Percentiles rank a stretch among this genome's conserved stretches.
These are phyloP conservation scores for Dasyornis broadbenti DNA, from an alignment of 2,113 vertebrate genomes.

Conservation along the genomic window DNA sequence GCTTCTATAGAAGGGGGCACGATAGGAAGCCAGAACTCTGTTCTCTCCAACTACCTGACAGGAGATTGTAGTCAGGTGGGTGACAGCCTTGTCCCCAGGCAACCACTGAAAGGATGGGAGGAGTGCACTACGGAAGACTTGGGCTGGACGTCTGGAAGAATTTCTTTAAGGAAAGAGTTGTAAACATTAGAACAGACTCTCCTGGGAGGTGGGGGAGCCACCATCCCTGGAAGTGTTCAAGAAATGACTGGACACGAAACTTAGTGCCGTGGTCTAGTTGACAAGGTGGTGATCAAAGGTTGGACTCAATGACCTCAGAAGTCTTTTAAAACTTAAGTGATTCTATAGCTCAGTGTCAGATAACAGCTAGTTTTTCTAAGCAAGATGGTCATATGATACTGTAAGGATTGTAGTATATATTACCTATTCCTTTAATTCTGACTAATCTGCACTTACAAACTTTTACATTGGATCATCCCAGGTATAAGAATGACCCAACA, in stretches of 20 bases:
- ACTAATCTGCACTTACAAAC: not conserved
- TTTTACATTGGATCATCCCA: not conserved
- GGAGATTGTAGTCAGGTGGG: not conserved
- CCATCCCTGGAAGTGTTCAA: not conserved
- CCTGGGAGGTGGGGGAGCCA: not conserved
- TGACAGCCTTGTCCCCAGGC: not conserved
- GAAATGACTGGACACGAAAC: not conserved
- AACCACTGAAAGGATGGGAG: not conserved
- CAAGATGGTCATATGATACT: not conserved
- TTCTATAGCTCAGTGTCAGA: not conserved
- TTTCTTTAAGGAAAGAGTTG: not conserved
- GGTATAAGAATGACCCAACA: not conserved
- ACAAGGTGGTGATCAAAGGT: not conserved
- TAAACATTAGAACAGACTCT: not conserved
- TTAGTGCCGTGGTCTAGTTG: accelerated
- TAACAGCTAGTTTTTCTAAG: not conserved
- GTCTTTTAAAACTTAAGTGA: not conserved
- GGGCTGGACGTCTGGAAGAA: not conserved
- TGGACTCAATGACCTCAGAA: not conserved
- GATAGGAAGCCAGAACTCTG: not conserved
- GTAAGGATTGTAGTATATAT: not conserved
- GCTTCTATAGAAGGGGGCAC: not conserved
- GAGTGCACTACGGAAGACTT: accelerated
- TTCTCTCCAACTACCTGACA: no score
- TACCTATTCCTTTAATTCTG: not conserved